A percentile compares a stretch with the other conserved stretches of the same genome.
These are phyloP conservation scores for Drosophila prosaltans DNA, from an alignment of 1,140 invertebrate species.

Conservation along the genomic window DNA sequence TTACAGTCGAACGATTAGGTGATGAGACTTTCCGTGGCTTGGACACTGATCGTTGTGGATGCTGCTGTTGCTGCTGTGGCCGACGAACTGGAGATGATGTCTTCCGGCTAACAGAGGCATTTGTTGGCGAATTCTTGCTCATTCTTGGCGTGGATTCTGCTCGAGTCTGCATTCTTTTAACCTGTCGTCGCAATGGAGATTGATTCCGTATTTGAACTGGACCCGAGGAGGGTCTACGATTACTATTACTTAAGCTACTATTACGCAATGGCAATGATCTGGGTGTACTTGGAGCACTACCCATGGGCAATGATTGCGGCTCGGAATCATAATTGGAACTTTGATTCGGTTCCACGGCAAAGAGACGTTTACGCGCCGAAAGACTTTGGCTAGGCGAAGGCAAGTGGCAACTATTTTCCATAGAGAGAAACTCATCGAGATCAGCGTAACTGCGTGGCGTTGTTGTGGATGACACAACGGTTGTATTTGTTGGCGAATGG, in stretches of 20 bases:
- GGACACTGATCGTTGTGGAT: neutral
- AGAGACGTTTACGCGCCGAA: slow-evolving; percentile 51
- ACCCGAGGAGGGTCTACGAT: slow-evolving; percentile 16
- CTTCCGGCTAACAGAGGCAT: neutral
- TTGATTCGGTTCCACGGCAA: slow-evolving; percentile 16
- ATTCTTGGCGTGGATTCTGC: neutral
- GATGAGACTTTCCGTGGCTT: slow-evolving; percentile 20
- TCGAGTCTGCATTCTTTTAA: neutral
- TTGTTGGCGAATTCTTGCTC: neutral
- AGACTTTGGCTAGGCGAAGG: neutral
- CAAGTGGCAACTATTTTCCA: slow-evolving; percentile 3
- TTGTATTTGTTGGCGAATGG: slow-evolving; percentile 2
- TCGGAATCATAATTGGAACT: slow-evolving; percentile 37
- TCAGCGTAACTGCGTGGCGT: slow-evolving; percentile 19
- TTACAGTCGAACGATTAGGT: slow-evolving; percentile 25
- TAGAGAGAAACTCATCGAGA: neutral
- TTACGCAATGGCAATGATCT: slow-evolving; percentile 30
- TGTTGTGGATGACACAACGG: slow-evolving; percentile 4
- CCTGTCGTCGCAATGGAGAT: neutral
- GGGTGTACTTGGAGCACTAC: slow-evolving; percentile 37
- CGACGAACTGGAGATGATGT: neutral
- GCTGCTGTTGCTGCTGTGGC: slow-evolving; percentile 19
- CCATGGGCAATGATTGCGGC: slow-evolving; percentile 3
- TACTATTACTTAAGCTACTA: slow-evolving; percentile 39
- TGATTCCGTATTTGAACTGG: neutral